Evolutionary conservation across 23 tunicate species (phyloP).

Genomic region (Trididemnum nubilum): DNA sequence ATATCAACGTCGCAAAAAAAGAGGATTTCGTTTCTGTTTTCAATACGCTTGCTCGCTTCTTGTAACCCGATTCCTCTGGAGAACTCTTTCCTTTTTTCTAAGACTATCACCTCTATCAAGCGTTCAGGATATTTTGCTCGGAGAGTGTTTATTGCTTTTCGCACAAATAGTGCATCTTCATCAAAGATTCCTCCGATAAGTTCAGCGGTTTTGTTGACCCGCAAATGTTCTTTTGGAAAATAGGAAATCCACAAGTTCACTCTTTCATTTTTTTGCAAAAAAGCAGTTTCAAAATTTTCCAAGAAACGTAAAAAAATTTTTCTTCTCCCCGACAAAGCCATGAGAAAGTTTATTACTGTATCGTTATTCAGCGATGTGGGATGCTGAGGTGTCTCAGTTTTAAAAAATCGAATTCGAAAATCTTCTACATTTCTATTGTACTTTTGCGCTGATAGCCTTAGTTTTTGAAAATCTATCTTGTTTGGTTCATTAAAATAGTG

Average conservation of each 20-base stretch:
- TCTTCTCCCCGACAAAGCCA: conserved; percentile 68
- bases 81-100: conserved; percentile 53
- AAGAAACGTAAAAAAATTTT: conserved; percentile 61
- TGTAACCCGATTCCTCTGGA: conserved; percentile 85
- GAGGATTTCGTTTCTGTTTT: conserved; percentile 47
- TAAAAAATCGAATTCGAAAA: no score
- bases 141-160: conserved; percentile 33
- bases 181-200: neutral
- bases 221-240: conserved; percentile 32
- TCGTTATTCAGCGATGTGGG: neutral
- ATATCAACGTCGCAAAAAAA: conserved; percentile 95
- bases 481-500: conserved; percentile 25
- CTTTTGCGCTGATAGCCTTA: neutral
- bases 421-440: neutral
- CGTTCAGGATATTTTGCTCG: conserved; percentile 32
- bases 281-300: conserved; percentile 66
- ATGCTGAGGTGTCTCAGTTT: neutral
- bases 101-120: conserved; percentile 3
- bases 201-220: neutral
- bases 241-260: conserved; percentile 54
- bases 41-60: conserved; percentile 40
- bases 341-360: conserved; percentile 51
- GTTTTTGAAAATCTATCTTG: neutral
- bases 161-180: conserved; percentile 34
- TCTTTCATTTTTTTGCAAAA: conserved; percentile 37